Evolutionary conservation across 2,797 vertebrate genomes (phyloP), one percentile per base, ranked within the genome.

Genomic region (Corythornis leucogaster): DNA sequence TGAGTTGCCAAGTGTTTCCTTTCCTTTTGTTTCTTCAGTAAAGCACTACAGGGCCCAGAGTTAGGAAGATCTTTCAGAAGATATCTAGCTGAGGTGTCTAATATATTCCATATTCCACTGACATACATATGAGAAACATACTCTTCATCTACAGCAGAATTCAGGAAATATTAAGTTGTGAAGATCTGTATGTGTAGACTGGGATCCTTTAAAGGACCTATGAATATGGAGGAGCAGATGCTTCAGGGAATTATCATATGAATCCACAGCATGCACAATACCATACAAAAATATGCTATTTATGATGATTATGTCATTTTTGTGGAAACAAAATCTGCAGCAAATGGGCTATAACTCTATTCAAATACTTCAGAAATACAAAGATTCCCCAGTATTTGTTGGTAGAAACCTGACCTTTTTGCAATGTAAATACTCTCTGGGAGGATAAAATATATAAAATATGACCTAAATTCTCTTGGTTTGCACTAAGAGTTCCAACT

Each of bases 191-290:
- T 18, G 6, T 53, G 12, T 48, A 80, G 75, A 24, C 46, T 22
- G n/a, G 48, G 45, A 43, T 90, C 30, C 61, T 92, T 57, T 78
- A 79, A 91, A 76, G 40, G 21, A 71, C 5, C 53, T 77, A 79
- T 95, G 81, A 93, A 87, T 95, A 95, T 90, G 79, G 86, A 96
- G 31, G 62, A 92, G 55, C 90, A 96, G 90, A 90, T 94, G 92
- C 79, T 93, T 75, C 43, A 78, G 46, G 35, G 62, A 89, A 93
- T 95, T 93, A 83, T 66, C 90, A 93, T 92, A 77, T 76, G 86
- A 95, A 93, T 94, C 45, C 40, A 66, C 0, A 2, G 71, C 50
- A 82, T 62, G 68, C 79, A 92, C 66, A 93, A 55, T 69, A 48
- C 35, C 43, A 83, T 30, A 62, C 58, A 90, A 82, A 94, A 94